These are phyloP conservation scores for Chiroxiphia lanceolata DNA, from an alignment of 2,797 vertebrate genomes.

Conservation along the genomic window DNA sequence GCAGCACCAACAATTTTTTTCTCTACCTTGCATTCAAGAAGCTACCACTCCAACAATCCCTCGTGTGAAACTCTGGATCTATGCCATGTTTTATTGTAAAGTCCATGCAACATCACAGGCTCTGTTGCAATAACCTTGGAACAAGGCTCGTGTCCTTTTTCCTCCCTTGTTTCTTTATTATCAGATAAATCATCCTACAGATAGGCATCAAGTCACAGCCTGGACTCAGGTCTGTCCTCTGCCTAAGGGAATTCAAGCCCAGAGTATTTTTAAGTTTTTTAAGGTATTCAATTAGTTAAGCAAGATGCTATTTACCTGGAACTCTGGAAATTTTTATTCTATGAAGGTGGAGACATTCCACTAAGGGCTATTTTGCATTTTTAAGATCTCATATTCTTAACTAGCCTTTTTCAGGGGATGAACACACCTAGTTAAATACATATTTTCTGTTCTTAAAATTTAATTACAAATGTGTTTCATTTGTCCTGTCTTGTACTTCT, in stretches of 20 bases:
- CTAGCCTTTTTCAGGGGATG: neutral
- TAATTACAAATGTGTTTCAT: constrained; percentile 21
- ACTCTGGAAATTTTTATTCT: neutral
- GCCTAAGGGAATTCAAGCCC: neutral
- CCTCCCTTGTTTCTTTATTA: neutral
- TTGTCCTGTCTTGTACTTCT: constrained; percentile 20
- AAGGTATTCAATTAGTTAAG: neutral
- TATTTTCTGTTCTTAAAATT: neutral
- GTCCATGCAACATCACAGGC: neutral
- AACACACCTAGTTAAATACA: neutral
- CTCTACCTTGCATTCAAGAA: neutral
- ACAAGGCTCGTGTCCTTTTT: neutral
- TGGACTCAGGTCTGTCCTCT: neutral
- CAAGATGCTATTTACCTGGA: neutral
- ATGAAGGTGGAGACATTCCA: neutral
- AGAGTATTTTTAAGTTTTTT: neutral
- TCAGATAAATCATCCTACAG: neutral
- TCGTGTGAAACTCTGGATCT: neutral
- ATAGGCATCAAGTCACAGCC: neutral
- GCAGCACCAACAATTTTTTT: neutral
- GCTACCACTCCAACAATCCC: neutral
- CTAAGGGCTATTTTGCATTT: neutral
- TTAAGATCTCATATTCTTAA: neutral
- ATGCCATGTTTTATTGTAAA: neutral
- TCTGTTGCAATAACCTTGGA: neutral